phyloP scores from a whole-genome alignment of 1,140 invertebrate species.

The Periplaneta americana region DNA sequence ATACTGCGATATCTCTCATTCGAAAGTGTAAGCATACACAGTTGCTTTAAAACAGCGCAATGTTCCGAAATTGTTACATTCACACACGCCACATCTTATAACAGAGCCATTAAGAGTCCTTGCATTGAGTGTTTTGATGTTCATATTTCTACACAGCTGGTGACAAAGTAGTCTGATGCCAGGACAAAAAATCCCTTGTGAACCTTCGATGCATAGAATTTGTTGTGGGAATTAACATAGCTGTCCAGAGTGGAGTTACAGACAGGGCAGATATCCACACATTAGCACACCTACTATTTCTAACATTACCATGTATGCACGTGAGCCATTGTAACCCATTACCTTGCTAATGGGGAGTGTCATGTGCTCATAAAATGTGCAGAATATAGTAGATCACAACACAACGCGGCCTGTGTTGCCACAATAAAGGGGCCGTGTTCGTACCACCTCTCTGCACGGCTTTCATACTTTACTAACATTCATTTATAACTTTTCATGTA shows the following conservation, averaged over 20 bases:
- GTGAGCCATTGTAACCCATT: neutral
- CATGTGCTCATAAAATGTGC: neutral
- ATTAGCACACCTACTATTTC: neutral
- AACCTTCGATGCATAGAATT: neutral
- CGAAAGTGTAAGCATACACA: neutral
- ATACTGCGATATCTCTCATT: neutral
- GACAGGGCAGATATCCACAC: neutral
- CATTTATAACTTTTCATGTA: no score
- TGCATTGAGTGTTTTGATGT: neutral
- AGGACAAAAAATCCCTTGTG: neutral
- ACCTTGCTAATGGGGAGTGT: neutral
- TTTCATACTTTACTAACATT: no score
- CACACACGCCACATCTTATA: neutral
- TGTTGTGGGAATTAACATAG: neutral
- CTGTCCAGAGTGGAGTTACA: neutral
- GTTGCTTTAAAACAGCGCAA: neutral
- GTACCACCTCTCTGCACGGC: no score
- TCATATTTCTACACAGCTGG: neutral
- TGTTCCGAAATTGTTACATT: neutral
- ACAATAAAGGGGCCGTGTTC: neutral
- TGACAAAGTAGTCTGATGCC: neutral
- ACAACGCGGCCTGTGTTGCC: neutral
- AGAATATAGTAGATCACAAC: neutral
- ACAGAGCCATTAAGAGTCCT: neutral
- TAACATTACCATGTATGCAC: neutral